Conservation (phyloP, 2,113 vertebrate genomes). For the Herpetotheres cachinnans region DNA sequence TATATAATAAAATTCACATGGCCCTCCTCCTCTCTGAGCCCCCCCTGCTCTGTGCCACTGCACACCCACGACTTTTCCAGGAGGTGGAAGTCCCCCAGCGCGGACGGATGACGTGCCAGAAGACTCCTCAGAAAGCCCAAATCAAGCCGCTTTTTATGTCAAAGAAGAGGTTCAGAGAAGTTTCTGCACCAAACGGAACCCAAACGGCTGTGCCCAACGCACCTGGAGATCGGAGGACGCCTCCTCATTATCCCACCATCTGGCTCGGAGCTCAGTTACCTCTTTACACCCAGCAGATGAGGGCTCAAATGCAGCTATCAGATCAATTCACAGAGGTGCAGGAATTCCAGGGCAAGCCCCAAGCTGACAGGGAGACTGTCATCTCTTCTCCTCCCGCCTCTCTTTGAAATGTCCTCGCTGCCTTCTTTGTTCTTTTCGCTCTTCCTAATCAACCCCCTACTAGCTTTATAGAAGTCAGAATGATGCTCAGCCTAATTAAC, state of each 20-base stretch:
- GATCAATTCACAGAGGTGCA: background rate
- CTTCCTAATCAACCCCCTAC: background rate
- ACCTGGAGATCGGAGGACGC: background rate
- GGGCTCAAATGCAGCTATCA: background rate
- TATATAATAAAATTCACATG: background rate
- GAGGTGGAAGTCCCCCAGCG: background rate
- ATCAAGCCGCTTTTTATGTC: background rate
- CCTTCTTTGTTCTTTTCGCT: background rate
- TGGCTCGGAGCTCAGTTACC: background rate
- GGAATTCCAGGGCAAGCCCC: background rate
- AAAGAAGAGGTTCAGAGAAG: background rate
- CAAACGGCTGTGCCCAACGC: background rate
- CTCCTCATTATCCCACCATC: background rate
- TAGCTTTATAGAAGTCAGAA: background rate
- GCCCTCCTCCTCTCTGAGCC: background rate
- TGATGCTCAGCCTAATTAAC: slow-evolving; percentile 42
- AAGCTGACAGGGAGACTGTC: background rate
- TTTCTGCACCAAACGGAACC: background rate
- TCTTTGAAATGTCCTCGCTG: background rate
- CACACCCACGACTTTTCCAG: background rate
- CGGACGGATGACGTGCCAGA: fast-evolving
- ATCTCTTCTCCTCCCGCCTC: background rate
- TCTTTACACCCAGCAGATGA: background rate
- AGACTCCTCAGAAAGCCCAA: background rate
- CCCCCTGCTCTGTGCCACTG: background rate